Base-by-base conservation (phyloP, 1,140 invertebrate genomes). In the Leptopilina boulardi region DNA sequence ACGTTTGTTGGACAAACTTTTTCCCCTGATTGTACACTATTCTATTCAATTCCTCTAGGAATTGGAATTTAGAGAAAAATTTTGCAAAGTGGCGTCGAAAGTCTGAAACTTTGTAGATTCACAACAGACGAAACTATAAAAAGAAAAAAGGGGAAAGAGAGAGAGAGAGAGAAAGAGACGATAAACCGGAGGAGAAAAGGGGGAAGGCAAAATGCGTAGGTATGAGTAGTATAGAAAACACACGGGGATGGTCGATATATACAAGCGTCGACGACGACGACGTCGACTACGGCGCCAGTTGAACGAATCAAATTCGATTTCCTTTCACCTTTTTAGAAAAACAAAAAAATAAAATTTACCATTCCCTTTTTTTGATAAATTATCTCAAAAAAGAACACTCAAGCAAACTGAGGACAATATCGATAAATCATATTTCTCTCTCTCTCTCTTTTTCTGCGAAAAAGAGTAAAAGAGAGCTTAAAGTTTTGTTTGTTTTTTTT, bases 141-240 rank as follows among this genome's bases (percentile, higher is more conserved):
- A 71, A 66, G 77, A 77, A 44, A 71, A 71, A 71, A 41, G 21
- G 42, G 70, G 42, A 73, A 71, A 54, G 59, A 59, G 73, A n/a
- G 70, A 18, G 74, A 72, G 38, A 75, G 74, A 13, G 38, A 42
- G 71, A 75, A 41, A 34, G 74, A 70, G 47, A 51, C 23, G 15
- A 77, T 41, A 71, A 76, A 59, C 9, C 70, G 19, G 51, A 13
- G 66, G 23, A 71, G n/a, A 51, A 38, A 26, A 13, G 78, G 56
- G 73, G 42, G 66, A 76, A 74, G 75, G 72, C 23, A 74, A 47
- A 59, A 73, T 54, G 47, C 26, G n/a, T 41, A 38, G 34, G 34
- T 47, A 54, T 23, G 71, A 47, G 82, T 78, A 79, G 82, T 78
- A 79, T 73, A 79, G 75, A 79, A 77, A 77, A 70, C 38, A 66